Evolutionary conservation across 2,797 vertebrate species (phyloP).

Genomic region (Luscinia luscinia): DNA sequence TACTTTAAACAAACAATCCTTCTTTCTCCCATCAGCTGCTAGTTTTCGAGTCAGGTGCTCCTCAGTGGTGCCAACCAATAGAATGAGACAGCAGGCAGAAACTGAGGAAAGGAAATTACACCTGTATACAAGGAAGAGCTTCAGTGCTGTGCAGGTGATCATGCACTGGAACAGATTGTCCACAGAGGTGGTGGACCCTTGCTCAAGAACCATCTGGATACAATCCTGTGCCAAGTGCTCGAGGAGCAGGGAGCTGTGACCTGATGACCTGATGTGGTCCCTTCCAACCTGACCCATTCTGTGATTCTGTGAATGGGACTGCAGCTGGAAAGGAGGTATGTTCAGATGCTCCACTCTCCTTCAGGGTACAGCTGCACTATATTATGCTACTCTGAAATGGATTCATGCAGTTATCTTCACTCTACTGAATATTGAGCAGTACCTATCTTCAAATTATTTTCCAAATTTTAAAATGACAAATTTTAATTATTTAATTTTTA

Average conservation of each 20-base stretch:
- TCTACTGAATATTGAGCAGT: background rate
- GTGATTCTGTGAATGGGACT: background rate
- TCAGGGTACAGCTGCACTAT: background rate
- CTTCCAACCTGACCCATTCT: background rate
- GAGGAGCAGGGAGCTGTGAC: background rate
- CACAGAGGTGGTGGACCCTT: background rate
- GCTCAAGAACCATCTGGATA: background rate
- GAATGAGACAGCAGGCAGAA: background rate
- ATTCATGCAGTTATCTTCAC: background rate
- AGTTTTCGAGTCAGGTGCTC: background rate
- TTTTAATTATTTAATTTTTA: background rate
- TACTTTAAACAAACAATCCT: background rate
- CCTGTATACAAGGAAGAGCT: background rate
- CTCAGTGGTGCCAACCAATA: background rate
- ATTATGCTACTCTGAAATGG: background rate
- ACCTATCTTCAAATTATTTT: background rate
- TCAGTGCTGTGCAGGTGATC: background rate
- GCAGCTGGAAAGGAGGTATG: background rate
- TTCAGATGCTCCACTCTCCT: background rate
- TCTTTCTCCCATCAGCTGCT: background rate
- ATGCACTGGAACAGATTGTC: background rate
- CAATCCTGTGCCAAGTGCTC: background rate
- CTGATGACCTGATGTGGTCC: fast-evolving
- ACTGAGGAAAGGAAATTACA: background rate
- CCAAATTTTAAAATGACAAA: background rate